Conservation (phyloP, 2,888 invertebrate genomes). For the Lymantria monacha region DNA sequence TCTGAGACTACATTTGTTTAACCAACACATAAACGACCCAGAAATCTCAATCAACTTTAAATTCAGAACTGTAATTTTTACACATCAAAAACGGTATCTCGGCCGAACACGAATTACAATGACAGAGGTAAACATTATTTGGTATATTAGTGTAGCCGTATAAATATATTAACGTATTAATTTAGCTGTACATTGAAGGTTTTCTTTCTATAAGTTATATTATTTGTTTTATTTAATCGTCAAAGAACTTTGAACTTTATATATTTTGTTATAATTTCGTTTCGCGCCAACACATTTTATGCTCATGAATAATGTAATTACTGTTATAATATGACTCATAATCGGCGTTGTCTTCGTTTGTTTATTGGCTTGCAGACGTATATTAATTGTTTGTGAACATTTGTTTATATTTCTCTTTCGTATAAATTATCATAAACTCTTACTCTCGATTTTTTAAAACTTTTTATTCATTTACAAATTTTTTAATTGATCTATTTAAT, state of each 20-base stretch:
- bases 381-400: slow-evolving; percentile 23
- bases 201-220: slow-evolving; percentile 7
- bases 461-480: too few relatives aligned
- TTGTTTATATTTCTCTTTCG: slow-evolving; percentile 17
- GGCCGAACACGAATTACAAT: slow-evolving; percentile 3
- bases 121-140: slow-evolving; percentile 11
- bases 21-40: slow-evolving; percentile 18
- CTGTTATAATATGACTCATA: slow-evolving; percentile 18
- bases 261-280: slow-evolving; percentile 1
- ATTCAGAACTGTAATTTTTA: slow-evolving; percentile 17
- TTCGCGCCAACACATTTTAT: background rate
- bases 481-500: too few relatives aligned
- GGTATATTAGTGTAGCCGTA: background rate
- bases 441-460: slow-evolving; percentile 8
- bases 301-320: slow-evolving; percentile 5
- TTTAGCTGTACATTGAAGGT: slow-evolving; percentile 15
- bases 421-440: slow-evolving; percentile 21
- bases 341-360: slow-evolving; percentile 22
- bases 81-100: slow-evolving; percentile 22
- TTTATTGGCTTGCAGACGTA: slow-evolving; percentile 20
- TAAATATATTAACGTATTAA: slow-evolving; percentile 1
- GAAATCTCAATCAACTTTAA: slow-evolving; percentile 30
- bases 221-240: background rate
- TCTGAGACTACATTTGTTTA: background rate
- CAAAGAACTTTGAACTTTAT: background rate